phyloP scores from a whole-genome alignment of 2,888 invertebrate species.

The Scaptomyza tumidula region DNA sequence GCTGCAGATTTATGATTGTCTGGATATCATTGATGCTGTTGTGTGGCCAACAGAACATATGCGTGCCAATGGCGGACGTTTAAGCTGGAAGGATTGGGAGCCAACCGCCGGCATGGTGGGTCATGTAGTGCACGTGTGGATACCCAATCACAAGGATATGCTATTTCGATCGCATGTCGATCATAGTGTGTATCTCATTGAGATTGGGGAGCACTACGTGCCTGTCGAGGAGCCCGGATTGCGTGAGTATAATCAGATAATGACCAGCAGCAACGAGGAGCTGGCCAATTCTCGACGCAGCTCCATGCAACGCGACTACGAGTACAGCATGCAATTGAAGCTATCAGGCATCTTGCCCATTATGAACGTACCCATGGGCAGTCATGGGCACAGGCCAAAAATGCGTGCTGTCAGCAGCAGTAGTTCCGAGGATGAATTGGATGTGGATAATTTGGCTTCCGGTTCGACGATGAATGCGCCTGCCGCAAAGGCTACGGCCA shows the following conservation, averaged over 20 bases:
- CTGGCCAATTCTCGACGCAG: conserved; percentile 72
- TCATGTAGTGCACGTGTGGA: conserved; percentile 96
- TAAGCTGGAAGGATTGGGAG: conserved; percentile 95
- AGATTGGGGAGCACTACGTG: conserved; percentile 96
- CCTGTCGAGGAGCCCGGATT: conserved; percentile 96
- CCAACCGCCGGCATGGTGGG: conserved; percentile 97
- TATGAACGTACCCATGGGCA: conserved; percentile 46
- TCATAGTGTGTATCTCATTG: conserved; percentile 95
- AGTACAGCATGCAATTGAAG: conserved; percentile 69
- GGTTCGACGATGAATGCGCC: background rate
- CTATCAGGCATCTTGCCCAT: conserved; percentile 72
- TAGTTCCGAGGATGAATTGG: conserved; percentile 69
- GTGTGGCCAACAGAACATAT: conserved; percentile 97
- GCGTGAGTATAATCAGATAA: conserved; percentile 85
- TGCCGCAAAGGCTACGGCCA: background rate
- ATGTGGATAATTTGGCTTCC: background rate
- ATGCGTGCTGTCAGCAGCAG: conserved; percentile 82
- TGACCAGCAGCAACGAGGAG: conserved; percentile 73
- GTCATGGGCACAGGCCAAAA: conserved; percentile 55
- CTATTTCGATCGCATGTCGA: conserved; percentile 95
- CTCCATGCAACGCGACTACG: conserved; percentile 77
- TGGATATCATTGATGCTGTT: conserved; percentile 95
- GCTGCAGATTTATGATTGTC: conserved; percentile 92
- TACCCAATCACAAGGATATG: conserved; percentile 95
- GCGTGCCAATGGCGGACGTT: conserved; percentile 93